A percentile compares a stretch with the other conserved stretches of the same genome.
These are phyloP conservation scores for Trinorchestia longiramus DNA, from an alignment of 1,140 invertebrate species.

Conservation along the genomic window DNA sequence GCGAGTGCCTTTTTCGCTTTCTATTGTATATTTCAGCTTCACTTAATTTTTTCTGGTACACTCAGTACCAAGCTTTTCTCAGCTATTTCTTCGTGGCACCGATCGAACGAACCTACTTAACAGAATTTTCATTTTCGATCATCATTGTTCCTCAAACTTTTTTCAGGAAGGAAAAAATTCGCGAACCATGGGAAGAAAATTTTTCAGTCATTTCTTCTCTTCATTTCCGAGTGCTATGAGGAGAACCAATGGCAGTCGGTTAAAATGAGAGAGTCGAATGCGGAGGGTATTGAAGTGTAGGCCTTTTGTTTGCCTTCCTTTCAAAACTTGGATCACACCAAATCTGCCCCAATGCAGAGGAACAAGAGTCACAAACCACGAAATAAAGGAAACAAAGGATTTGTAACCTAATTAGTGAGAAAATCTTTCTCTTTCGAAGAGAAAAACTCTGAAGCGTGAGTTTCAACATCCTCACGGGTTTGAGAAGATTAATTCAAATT, in stretches of 20 bases:
- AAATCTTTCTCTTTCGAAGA: neutral
- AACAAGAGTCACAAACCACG: neutral
- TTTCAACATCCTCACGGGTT: too few relatives aligned
- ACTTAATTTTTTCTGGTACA: too few relatives aligned
- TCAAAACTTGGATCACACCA: neutral
- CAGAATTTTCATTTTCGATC: neutral
- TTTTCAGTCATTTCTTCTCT: neutral
- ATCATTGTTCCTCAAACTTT: neutral
- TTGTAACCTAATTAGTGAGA: neutral
- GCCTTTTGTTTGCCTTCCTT: neutral
- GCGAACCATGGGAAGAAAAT: neutral
- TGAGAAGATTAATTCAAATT: too few relatives aligned
- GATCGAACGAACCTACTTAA: too few relatives aligned
- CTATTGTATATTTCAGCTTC: too few relatives aligned
- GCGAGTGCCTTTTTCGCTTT: too few relatives aligned
- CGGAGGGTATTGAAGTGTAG: neutral
- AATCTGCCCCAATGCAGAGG: neutral
- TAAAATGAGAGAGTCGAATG: neutral
- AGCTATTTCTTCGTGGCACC: too few relatives aligned
- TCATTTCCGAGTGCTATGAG: neutral
- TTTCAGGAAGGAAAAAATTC: neutral
- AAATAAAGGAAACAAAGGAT: neutral
- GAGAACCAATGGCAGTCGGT: neutral
- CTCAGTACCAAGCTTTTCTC: too few relatives aligned
- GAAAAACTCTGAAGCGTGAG: too few relatives aligned